phyloP scores from a whole-genome alignment of 2,888 invertebrate genomes.

The Cryptocheilus praepositus region DNA sequence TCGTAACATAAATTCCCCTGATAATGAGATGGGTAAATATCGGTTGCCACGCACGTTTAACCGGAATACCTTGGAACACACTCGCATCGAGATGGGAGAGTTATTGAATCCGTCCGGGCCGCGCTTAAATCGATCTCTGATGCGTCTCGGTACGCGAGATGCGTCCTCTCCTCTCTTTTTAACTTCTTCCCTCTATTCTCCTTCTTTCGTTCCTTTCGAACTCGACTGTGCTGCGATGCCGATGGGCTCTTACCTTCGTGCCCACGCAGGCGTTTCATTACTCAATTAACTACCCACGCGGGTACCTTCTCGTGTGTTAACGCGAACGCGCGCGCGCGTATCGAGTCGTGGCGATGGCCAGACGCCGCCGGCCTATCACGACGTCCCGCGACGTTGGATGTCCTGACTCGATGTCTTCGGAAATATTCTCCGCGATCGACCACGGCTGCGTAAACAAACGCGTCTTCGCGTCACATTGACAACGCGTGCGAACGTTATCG shows the following conservation, averaged over 20 bases:
- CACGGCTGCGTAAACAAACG: not conserved
- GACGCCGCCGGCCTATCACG: not conserved
- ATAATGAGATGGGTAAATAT: constrained; percentile 66
- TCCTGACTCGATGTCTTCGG: too few relatives aligned
- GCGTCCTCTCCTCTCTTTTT: not conserved
- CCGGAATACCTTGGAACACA: constrained; percentile 53
- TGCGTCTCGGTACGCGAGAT: constrained; percentile 21
- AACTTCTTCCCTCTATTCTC: constrained; percentile 1
- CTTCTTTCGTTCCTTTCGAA: constrained; percentile 6
- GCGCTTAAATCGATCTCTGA: constrained; percentile 48
- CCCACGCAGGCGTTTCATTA: constrained; percentile 45
- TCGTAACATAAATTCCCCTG: constrained; percentile 61
- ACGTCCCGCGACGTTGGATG: not conserved
- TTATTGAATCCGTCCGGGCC: constrained; percentile 57
- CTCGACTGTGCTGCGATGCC: constrained; percentile 2
- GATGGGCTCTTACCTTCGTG: constrained; percentile 6
- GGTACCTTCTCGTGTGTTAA: not conserved
- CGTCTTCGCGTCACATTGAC: not conserved
- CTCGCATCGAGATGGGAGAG: constrained; percentile 40
- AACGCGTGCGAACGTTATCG: too few relatives aligned
- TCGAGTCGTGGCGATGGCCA: not conserved
- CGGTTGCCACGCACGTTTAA: constrained; percentile 61
- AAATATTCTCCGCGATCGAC: too few relatives aligned
- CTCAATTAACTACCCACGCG: constrained; percentile 55
- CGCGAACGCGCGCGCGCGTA: not conserved